Conservation (phyloP, 1,140 invertebrate genomes). For the Nephila pilipes region DNA sequence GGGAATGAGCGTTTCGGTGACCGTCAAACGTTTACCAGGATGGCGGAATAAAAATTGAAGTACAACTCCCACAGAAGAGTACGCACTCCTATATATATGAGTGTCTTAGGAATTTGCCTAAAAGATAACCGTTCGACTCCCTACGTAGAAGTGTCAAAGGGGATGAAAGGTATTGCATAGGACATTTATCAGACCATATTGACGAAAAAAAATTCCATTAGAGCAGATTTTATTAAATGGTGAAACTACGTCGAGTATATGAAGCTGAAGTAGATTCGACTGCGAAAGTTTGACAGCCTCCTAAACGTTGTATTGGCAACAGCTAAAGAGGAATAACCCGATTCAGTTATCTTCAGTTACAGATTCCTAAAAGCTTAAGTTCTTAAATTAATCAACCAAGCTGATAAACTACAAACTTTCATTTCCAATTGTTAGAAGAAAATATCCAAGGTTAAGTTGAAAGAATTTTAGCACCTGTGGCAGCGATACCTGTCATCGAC, state of each 20-base stretch:
- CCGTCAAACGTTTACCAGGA: no score
- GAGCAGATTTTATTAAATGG: not conserved
- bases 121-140: not conserved
- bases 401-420: not conserved
- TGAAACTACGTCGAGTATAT: constrained; percentile 10
- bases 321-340: constrained; percentile 3
- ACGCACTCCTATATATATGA: no score
- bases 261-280: constrained; percentile 5
- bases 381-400: not conserved
- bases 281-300: constrained; percentile 9
- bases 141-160: not conserved
- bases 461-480: not conserved
- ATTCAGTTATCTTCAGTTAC: not conserved
- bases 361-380: constrained; percentile 25
- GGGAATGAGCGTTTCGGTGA: not conserved
- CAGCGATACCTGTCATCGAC: not conserved
- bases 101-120: not conserved
- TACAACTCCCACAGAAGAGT: no score
- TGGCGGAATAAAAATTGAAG: no score
- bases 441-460: constrained; percentile 4
- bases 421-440: not conserved
- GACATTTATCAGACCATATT: not conserved
- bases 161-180: constrained; percentile 9
- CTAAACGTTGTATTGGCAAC: not conserved
- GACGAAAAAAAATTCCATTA: not conserved